A percentile compares a stretch with the other conserved stretches of the same genome.
phyloP scores from a whole-genome alignment of 1,140 invertebrate species.

The Hypothenemus hampei region DNA sequence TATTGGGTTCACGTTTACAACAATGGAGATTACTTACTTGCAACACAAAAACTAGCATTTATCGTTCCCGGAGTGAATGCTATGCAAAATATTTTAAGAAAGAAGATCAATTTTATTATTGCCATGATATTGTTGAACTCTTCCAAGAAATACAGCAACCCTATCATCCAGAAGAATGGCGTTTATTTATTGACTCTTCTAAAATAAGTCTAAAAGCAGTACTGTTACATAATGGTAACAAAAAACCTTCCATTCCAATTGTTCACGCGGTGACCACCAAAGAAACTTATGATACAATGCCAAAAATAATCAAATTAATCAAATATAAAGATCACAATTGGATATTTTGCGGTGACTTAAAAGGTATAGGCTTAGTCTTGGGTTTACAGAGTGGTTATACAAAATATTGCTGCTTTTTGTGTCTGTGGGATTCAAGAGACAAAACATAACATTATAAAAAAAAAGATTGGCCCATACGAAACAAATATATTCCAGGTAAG shows the following conservation, averaged over 20 bases:
- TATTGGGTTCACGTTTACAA: conserved; percentile 3
- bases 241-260: conserved; percentile 36
- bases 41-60: conserved; percentile 23
- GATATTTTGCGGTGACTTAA: conserved; percentile 12
- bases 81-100: background rate
- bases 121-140: conserved; percentile 39
- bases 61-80: background rate
- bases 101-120: conserved; percentile 16
- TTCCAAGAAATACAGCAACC: conserved; percentile 30
- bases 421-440: conserved; percentile 38
- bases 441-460: conserved; percentile 29
- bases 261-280: conserved; percentile 38
- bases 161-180: conserved; percentile 18
- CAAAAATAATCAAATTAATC: conserved; percentile 27
- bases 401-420: conserved; percentile 23
- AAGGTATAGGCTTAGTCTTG: conserved; percentile 5
- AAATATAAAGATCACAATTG: conserved; percentile 19
- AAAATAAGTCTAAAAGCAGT: conserved; percentile 39
- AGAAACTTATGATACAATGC: conserved; percentile 38
- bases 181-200: conserved; percentile 39
- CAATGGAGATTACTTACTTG: background rate
- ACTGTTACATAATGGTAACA: conserved; percentile 44
- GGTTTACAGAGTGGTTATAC: conserved; percentile 13
- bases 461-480: conserved; percentile 29
- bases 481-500: conserved; percentile 9